Evolutionary conservation across 2,888 invertebrate species (phyloP).

Genomic region (Dicroscelio sp.): DNA sequence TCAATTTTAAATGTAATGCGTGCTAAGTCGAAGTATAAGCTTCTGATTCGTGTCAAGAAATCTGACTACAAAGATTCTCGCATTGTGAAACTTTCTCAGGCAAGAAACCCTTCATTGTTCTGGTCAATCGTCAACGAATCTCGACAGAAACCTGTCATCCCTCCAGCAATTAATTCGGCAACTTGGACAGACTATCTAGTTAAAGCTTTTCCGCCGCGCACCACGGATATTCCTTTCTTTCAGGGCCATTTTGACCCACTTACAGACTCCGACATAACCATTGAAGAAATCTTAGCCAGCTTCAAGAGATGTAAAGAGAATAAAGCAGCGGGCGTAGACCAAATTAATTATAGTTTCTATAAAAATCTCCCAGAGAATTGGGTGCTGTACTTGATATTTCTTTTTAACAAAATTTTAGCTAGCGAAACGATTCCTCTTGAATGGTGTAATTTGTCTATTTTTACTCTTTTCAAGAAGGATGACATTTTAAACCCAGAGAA

Average conservation of each 20-base stretch:
- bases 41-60: neutral
- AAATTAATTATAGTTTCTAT: neutral
- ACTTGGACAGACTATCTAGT: too few species aligned
- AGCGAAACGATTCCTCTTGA: neutral
- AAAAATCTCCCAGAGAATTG: constrained; percentile 14
- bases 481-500: neutral
- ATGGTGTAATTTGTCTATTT: constrained; percentile 14
- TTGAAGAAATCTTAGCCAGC: neutral
- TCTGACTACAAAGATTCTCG: neutral
- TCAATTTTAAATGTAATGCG: neutral
- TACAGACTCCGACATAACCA: too few species aligned
- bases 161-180: too few species aligned
- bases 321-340: constrained; percentile 15
- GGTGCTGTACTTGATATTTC: neutral
- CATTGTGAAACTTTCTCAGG: too few species aligned
- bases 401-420: neutral
- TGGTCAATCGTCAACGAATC: too few species aligned
- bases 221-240: neutral
- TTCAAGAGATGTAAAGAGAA: neutral
- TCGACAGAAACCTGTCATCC: too few species aligned
- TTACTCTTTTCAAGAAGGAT: constrained; percentile 11
- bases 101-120: too few species aligned
- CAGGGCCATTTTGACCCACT: too few species aligned
- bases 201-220: too few species aligned
- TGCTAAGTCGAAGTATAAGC: neutral